Percentiles rank a stretch among this genome's conserved stretches.
Conservation (phyloP, 2,888 invertebrate species). For the Ametastegia equiseti region DNA sequence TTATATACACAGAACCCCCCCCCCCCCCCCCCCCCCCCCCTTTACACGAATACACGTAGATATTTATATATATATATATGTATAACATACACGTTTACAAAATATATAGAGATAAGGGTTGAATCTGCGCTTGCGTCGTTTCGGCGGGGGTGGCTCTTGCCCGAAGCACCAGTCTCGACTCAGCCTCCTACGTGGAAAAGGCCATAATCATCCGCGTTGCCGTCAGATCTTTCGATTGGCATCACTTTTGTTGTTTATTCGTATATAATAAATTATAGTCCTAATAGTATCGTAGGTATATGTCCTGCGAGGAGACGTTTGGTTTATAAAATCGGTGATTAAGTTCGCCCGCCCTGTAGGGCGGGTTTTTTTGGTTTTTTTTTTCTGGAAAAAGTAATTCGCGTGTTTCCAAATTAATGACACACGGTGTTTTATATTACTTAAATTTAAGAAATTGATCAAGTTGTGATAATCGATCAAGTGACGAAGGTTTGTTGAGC, state of each 20-base stretch:
- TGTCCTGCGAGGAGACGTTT: neutral
- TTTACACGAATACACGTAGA: neutral
- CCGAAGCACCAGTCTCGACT: conserved; percentile 42
- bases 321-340: neutral
- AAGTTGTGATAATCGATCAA: too few species aligned
- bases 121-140: conserved; percentile 29
- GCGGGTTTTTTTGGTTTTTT: neutral
- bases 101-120: neutral
- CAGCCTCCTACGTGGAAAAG: conserved; percentile 44
- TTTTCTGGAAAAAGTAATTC: neutral
- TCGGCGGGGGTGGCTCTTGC: conserved; percentile 26
- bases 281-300: neutral
- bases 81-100: neutral
- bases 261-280: neutral
- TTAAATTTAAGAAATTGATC: too few species aligned
- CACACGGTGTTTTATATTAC: too few species aligned
- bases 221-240: conserved; percentile 17
- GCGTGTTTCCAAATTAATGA: neutral
- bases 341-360: neutral
- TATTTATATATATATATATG: neutral
- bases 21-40: too few species aligned
- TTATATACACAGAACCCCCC: too few species aligned
- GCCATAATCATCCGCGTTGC: conserved; percentile 6
- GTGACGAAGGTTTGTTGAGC: too few species aligned
- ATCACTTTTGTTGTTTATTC: conserved; percentile 3